Evolutionary conservation across 2,113 vertebrate species (phyloP).

Genomic region (Salvator merianae): DNA sequence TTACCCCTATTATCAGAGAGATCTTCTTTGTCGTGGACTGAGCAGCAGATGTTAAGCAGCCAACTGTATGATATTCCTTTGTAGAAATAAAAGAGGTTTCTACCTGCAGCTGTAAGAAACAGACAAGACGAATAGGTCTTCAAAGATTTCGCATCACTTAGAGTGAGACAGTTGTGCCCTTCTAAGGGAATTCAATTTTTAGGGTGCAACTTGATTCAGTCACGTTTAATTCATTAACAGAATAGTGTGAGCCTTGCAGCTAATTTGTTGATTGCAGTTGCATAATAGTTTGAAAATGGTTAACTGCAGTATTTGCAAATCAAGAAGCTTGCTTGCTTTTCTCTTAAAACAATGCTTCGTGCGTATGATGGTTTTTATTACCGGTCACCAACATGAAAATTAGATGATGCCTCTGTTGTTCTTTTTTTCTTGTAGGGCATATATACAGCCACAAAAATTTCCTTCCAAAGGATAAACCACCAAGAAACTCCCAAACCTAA

Average conservation of each 20-base stretch:
- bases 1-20: constrained; percentile 87
- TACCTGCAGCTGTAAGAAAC: constrained; percentile 79
- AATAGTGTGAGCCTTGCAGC: too few species aligned
- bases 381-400: too few species aligned
- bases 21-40: constrained; percentile 72
- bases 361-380: too few species aligned
- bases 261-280: neutral
- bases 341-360: neutral
- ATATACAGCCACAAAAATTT: too few species aligned
- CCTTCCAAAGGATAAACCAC: too few species aligned
- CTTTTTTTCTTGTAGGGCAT: too few species aligned
- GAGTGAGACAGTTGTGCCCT: neutral
- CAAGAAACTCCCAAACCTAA: too few species aligned
- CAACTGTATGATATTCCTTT: constrained; percentile 77
- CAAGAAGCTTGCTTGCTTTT: neutral
- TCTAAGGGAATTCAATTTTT: neutral
- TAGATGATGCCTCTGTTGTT: too few species aligned
- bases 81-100: constrained; percentile 85
- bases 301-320: neutral
- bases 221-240: neutral
- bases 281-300: neutral
- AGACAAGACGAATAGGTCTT: constrained; percentile 10
- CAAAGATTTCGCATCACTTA: neutral
- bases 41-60: constrained; percentile 79
- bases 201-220: neutral